Evolutionary conservation across 2,113 vertebrate genomes (phyloP).

Genomic region (Apodemus sylvaticus): DNA sequence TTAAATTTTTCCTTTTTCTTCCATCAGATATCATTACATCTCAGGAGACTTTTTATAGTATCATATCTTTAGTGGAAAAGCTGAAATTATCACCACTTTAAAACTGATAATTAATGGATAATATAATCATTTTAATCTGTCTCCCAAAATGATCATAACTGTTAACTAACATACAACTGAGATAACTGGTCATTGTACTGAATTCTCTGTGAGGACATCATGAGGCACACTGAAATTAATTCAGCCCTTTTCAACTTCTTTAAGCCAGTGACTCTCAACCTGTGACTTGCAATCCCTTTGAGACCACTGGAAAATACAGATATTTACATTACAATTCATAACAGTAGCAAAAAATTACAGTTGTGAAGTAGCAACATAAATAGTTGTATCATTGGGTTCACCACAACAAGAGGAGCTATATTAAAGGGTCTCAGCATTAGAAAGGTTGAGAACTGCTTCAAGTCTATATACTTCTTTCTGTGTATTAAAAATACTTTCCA

Average conservation of each 20-base stretch:
- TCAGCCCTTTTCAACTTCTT: not conserved
- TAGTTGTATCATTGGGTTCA: not conserved
- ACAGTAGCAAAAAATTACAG: not conserved
- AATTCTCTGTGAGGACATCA: not conserved
- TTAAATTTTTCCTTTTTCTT: not conserved
- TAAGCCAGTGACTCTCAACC: not conserved
- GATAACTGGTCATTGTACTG: not conserved
- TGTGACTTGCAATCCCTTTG: not conserved
- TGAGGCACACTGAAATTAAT: not conserved
- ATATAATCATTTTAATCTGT: not conserved
- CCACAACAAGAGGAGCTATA: not conserved
- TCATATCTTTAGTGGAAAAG: not conserved
- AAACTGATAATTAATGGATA: not conserved
- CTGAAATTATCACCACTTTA: not conserved
- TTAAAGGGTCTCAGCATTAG: not conserved
- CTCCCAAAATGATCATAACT: not conserved
- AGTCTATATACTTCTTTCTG: not conserved
- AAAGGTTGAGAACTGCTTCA: not conserved
- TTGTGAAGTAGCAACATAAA: not conserved
- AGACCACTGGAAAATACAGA: not conserved
- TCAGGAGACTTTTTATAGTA: not conserved
- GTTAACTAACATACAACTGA: not conserved
- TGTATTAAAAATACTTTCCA: not conserved
- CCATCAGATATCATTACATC: not conserved
- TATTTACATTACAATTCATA: not conserved